Percentiles rank a stretch among this genome's conserved stretches.
These are phyloP conservation scores for Macrotus californicus DNA, from an alignment of 2,113 vertebrate genomes.

Conservation along the genomic window DNA sequence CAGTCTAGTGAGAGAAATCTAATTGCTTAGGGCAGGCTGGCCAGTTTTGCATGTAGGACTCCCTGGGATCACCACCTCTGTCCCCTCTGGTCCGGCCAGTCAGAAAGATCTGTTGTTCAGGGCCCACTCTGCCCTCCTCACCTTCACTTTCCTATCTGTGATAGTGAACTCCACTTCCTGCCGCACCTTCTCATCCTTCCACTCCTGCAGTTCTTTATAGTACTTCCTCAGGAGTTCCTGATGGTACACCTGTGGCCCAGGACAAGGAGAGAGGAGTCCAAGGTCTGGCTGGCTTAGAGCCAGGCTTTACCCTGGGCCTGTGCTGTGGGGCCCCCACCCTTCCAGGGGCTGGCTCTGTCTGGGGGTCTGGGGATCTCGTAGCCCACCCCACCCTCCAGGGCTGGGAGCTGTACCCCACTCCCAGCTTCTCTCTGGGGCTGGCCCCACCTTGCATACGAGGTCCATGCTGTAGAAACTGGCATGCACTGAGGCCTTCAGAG, in stretches of 20 bases:
- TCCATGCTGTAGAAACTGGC: conserved; percentile 83
- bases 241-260: conserved; percentile 77
- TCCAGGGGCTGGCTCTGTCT: not conserved
- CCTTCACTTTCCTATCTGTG: conserved; percentile 79
- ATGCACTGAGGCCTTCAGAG: conserved; percentile 77
- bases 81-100: not conserved
- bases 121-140: not conserved
- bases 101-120: not conserved
- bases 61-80: not conserved
- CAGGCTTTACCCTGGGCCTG: not conserved
- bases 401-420: not conserved
- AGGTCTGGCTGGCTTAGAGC: not conserved
- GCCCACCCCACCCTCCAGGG: too few relatives aligned
- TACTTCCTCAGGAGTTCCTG: conserved; percentile 79
- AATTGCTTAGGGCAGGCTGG: not conserved
- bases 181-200: conserved; percentile 80
- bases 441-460: conserved; percentile 89
- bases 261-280: not conserved
- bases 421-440: not conserved
- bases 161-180: conserved; percentile 86
- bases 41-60: not conserved
- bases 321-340: not conserved
- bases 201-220: conserved; percentile 74
- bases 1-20: not conserved
- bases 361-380: not conserved